Percentiles rank a stretch among this genome's conserved stretches.
phyloP scores from a whole-genome alignment of 2,113 vertebrate genomes.

The Coryphaenoides rupestris region DNA sequence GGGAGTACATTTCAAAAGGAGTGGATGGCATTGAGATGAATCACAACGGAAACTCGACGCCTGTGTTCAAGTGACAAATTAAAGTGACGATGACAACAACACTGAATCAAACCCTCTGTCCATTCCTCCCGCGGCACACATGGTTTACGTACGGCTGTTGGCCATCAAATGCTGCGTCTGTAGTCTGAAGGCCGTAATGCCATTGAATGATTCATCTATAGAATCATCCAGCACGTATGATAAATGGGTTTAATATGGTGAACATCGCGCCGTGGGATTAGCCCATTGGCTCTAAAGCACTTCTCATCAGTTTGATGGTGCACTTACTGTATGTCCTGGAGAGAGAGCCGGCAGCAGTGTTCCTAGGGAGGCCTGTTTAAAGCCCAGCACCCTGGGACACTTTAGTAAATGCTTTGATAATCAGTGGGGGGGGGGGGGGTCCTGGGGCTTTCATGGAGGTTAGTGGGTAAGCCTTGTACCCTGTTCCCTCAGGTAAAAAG shows the following conservation, averaged over 20 bases:
- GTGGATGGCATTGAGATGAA: no score
- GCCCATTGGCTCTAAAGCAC: conserved; percentile 36
- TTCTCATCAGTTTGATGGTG: conserved; percentile 45
- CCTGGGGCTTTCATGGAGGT: background rate
- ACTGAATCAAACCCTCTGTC: no score
- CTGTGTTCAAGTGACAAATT: no score
- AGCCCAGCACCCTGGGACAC: background rate
- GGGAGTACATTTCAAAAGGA: no score
- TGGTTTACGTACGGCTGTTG: conserved; percentile 29
- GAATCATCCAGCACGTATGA: conserved; percentile 34
- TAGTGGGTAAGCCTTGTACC: background rate
- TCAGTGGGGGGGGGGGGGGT: background rate
- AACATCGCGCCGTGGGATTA: conserved; percentile 53
- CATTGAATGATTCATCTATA: conserved; percentile 53
- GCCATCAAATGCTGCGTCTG: conserved; percentile 40
- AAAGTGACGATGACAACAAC: no score
- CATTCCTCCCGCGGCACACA: background rate
- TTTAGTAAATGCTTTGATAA: conserved; percentile 6
- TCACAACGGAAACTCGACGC: no score
- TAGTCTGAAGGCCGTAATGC: conserved; percentile 40
- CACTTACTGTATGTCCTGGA: conserved; percentile 33
- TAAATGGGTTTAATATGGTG: conserved; percentile 57
- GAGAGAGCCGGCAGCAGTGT: conserved; percentile 22
- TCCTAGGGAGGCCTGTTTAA: background rate
- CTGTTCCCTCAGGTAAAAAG: background rate